These are phyloP conservation scores for Pheosia gnoma DNA, from an alignment of 2,888 invertebrate species.

Conservation along the genomic window DNA sequence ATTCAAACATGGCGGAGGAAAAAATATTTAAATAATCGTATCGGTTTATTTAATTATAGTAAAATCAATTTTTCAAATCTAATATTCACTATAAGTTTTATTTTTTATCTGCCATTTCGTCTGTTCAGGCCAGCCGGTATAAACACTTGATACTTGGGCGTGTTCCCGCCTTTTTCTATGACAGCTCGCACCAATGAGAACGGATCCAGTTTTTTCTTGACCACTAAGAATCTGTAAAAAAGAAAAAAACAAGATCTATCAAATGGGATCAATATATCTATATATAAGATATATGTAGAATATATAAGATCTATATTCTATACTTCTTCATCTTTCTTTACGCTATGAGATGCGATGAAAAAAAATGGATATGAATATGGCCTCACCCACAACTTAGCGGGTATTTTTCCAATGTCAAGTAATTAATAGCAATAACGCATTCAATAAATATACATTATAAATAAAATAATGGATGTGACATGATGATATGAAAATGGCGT, in stretches of 20 bases:
- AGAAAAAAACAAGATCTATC: constrained; percentile 1
- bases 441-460: too few species aligned
- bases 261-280: too few species aligned
- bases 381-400: too few species aligned
- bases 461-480: too few species aligned
- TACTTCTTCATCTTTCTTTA: too few species aligned
- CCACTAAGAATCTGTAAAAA: constrained; percentile 68
- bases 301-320: too few species aligned
- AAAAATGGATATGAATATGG: too few species aligned
- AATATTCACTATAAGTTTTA: neutral
- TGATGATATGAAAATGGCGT: too few species aligned
- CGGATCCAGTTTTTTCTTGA: constrained; percentile 69
- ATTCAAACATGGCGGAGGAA: neutral
- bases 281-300: too few species aligned
- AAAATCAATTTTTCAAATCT: neutral
- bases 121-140: constrained; percentile 49
- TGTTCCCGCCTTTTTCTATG: constrained; percentile 66
- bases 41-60: neutral
- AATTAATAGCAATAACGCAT: too few species aligned
- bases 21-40: neutral
- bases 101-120: constrained; percentile 23
- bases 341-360: too few species aligned
- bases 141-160: constrained; percentile 71
- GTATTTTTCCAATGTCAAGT: too few species aligned
- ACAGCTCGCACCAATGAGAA: constrained; percentile 63